Conservation (phyloP, 2,113 vertebrate genomes). For the Heliornis fulica region DNA sequence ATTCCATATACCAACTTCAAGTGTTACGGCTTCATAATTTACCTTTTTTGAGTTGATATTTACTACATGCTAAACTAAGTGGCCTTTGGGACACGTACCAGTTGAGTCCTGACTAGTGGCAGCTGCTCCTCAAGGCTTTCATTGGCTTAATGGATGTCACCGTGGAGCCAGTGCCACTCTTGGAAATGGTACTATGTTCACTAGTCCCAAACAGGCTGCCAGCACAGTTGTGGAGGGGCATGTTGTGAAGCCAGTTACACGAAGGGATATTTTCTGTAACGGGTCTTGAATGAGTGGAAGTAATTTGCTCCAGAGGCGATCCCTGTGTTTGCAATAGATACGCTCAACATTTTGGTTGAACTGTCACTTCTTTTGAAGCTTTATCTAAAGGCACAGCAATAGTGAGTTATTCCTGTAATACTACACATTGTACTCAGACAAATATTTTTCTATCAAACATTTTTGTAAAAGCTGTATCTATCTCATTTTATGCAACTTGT, state of each 20-base stretch:
- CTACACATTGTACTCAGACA: constrained; percentile 59
- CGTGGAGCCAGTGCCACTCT: background rate
- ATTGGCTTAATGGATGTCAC: background rate
- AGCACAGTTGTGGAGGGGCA: background rate
- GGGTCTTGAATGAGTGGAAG: background rate
- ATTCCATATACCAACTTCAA: no score
- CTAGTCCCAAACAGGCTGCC: background rate
- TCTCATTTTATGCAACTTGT: constrained; percentile 81
- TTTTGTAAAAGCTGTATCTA: constrained; percentile 79
- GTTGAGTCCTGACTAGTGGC: background rate
- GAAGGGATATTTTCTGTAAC: constrained; percentile 20
- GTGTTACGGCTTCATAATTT: background rate
- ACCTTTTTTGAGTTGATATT: background rate
- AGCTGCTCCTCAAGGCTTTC: background rate
- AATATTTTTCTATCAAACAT: constrained; percentile 79
- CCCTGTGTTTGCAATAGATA: constrained; percentile 49
- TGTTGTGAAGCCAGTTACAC: background rate
- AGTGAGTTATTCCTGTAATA: constrained; percentile 70
- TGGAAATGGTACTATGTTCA: background rate
- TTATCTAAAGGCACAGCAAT: constrained; percentile 75
- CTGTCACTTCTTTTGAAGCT: constrained; percentile 71
- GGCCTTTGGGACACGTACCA: constrained; percentile 40
- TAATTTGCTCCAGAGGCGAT: constrained; percentile 24
- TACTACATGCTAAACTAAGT: constrained; percentile 36
- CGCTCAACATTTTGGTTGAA: constrained; percentile 44